Conservation (phyloP, 2,113 vertebrate species). For the Pterocles orientalis region DNA sequence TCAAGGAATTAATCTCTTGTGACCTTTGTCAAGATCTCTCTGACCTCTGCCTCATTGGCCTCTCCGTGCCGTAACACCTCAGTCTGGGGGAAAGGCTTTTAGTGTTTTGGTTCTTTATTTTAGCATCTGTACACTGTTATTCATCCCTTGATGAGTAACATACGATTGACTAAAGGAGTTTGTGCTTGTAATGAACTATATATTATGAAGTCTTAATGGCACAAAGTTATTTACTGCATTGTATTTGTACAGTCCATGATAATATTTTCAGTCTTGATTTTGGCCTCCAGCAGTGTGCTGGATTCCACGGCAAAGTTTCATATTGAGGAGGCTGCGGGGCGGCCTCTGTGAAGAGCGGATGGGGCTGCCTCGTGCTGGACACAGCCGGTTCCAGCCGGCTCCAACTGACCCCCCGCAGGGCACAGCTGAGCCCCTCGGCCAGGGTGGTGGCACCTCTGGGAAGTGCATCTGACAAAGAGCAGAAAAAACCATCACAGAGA, state of each 20-base stretch:
- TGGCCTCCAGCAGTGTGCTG: background rate
- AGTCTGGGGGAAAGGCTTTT: background rate
- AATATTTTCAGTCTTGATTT: background rate
- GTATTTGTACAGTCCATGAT: background rate
- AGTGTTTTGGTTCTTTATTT: background rate
- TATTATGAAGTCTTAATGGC: background rate
- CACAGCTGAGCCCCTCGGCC: accelerated
- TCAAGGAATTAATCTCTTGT: background rate
- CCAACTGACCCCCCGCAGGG: accelerated
- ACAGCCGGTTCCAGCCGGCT: accelerated
- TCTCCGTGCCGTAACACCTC: background rate
- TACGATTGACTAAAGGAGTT: background rate
- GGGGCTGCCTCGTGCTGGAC: accelerated
- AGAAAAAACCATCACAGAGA: background rate
- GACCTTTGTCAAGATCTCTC: background rate
- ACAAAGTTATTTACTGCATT: background rate
- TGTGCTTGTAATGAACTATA: background rate
- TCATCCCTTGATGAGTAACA: background rate
- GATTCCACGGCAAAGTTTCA: background rate
- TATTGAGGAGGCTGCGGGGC: background rate
- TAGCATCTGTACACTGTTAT: background rate
- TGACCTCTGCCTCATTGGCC: background rate
- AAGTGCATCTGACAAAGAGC: background rate
- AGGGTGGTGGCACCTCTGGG: background rate
- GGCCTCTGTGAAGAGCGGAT: background rate